phyloP scores from a whole-genome alignment of 2,113 vertebrate species.

The Limanda limanda region DNA sequence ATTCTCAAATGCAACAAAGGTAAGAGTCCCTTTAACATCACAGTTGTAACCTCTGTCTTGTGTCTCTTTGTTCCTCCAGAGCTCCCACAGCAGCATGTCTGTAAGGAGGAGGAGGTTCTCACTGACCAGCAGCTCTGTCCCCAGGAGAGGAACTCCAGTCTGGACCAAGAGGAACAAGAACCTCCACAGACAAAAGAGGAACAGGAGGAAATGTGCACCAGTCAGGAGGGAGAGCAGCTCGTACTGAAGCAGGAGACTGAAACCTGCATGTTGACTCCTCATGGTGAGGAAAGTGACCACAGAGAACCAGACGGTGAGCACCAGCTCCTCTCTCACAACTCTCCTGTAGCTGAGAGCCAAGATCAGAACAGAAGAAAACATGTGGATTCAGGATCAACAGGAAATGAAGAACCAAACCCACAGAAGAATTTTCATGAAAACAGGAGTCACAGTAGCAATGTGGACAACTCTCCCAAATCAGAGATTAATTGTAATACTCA shows the following conservation, averaged over 20 bases:
- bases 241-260: constrained; percentile 10
- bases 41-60: not conserved
- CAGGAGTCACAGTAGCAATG: too few species aligned
- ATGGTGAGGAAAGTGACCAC: not conserved
- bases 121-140: not conserved
- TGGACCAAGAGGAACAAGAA: not conserved
- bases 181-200: not conserved
- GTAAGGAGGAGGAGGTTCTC: constrained; percentile 8
- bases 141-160: not conserved
- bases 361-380: not conserved
- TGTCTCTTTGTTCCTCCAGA: not conserved
- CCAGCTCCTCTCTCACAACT: not conserved
- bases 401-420: too few species aligned
- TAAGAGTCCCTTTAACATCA: too few species aligned
- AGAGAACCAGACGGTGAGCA: not conserved
- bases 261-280: not conserved
- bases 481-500: too few species aligned
- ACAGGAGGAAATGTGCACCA: not conserved
- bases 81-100: not conserved
- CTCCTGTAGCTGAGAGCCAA: not conserved
- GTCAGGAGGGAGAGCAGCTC: constrained; percentile 9
- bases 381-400: too few species aligned
- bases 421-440: too few species aligned
- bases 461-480: too few species aligned
- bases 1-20: too few species aligned